These are phyloP conservation scores for Toxotes chatareus DNA, from an alignment of 2,113 vertebrate species.

Conservation along the genomic window DNA sequence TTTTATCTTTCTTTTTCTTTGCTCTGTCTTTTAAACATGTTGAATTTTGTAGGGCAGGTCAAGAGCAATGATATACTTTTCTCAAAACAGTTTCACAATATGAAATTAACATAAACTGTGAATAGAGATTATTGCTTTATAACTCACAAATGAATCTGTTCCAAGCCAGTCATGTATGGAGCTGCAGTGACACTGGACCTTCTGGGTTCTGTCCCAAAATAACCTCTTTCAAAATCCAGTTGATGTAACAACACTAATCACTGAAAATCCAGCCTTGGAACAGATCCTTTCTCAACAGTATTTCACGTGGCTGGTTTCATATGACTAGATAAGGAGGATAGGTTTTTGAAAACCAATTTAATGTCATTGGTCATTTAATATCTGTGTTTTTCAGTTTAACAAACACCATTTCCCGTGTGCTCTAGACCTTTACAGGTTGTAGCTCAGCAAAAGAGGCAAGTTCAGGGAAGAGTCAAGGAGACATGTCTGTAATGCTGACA, in stretches of 20 bases:
- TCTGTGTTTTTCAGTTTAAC: background rate
- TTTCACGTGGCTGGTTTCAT: background rate
- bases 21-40: background rate
- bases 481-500: background rate
- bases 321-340: background rate
- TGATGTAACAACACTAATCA: background rate
- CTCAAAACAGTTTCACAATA: background rate
- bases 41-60: background rate
- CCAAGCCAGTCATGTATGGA: background rate
- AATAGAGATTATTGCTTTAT: background rate
- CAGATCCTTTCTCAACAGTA: background rate
- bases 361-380: background rate
- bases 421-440: background rate
- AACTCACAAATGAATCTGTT: background rate
- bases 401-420: background rate
- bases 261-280: background rate
- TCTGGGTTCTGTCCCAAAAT: too few species aligned
- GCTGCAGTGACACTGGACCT: background rate
- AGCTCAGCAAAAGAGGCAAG: background rate
- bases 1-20: conserved; percentile 11
- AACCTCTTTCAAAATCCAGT: too few species aligned
- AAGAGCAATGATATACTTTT: background rate
- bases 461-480: background rate
- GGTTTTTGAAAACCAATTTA: background rate
- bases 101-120: background rate